Conservation (phyloP, 1,140 invertebrate genomes). For the Drosophila bifasciata region DNA sequence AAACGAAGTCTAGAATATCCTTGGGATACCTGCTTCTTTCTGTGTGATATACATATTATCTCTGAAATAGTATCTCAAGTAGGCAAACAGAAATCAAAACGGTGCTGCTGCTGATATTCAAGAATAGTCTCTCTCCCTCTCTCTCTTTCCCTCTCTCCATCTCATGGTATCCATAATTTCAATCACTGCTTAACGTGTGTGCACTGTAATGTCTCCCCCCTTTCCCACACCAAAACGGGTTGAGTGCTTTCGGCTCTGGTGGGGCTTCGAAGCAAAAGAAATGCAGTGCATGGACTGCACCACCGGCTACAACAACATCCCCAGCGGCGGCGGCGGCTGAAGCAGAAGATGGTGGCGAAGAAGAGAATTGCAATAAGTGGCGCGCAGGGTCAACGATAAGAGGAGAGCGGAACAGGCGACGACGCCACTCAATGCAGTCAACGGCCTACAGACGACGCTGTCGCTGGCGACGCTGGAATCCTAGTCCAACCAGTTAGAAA, state of each 20-base stretch:
- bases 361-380: constrained; percentile 77
- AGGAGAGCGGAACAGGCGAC: constrained; percentile 28
- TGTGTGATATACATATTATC: no score
- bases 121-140: no score
- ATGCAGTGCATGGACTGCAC: constrained; percentile 47
- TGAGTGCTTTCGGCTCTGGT: constrained; percentile 65
- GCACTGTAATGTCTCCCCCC: constrained; percentile 17
- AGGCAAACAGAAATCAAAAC: no score
- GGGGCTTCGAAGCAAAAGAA: constrained; percentile 80
- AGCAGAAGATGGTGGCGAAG: constrained; percentile 48
- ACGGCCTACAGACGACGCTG: constrained; percentile 70
- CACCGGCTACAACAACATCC: constrained; percentile 9
- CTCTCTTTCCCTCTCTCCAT: no score
- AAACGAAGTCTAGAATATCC: no score
- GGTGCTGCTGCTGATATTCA: no score
- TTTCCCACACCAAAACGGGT: constrained; percentile 47
- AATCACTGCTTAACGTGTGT: neutral
- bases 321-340: constrained; percentile 5
- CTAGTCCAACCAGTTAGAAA: constrained; percentile 75
- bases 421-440: constrained; percentile 69
- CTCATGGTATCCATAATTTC: no score
- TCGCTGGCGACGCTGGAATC: constrained; percentile 41
- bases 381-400: constrained; percentile 76
- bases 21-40: no score
- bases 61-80: no score